Conservation (phyloP, 1,140 invertebrate genomes). For the Drosophila rufa region DNA sequence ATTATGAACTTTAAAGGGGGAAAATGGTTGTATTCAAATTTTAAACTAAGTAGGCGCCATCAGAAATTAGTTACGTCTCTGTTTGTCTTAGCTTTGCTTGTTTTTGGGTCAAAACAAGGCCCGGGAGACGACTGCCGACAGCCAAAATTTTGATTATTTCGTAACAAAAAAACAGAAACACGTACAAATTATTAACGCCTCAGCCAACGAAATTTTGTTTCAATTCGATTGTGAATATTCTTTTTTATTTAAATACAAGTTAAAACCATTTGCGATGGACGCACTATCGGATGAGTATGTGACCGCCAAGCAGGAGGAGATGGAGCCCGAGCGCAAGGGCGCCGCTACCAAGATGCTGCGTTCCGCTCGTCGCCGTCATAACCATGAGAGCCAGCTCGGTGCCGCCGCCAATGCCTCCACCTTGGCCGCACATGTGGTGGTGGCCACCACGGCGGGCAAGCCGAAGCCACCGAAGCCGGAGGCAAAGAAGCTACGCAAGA, state of each 20-base stretch:
- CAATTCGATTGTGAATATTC: constrained; percentile 28
- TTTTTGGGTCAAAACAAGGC: not conserved
- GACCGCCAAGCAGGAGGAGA: not conserved
- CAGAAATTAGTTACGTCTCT: not conserved
- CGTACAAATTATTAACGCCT: constrained; percentile 29
- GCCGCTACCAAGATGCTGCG: constrained; percentile 4
- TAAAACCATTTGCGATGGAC: constrained; percentile 16
- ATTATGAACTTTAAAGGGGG: no score
- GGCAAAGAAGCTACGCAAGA: constrained; percentile 66
- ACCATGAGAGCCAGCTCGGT: constrained; percentile 4
- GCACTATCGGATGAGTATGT: constrained; percentile 20
- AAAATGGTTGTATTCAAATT: constrained; percentile 4
- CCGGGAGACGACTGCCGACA: constrained; percentile 9
- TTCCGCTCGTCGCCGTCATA: constrained; percentile 36
- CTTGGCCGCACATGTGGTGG: constrained; percentile 42
- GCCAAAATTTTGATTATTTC: constrained; percentile 42
- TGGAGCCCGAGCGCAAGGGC: not conserved
- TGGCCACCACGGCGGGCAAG: constrained; percentile 31
- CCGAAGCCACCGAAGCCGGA: constrained; percentile 46
- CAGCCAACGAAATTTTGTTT: constrained; percentile 40
- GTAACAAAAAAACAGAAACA: constrained; percentile 25
- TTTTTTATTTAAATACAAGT: constrained; percentile 15
- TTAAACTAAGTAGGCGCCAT: not conserved
- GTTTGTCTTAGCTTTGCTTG: constrained; percentile 9
- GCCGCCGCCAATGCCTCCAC: not conserved